phyloP scores from a whole-genome alignment of 2,888 invertebrate species.

The Ditylenchus weischeri region DNA sequence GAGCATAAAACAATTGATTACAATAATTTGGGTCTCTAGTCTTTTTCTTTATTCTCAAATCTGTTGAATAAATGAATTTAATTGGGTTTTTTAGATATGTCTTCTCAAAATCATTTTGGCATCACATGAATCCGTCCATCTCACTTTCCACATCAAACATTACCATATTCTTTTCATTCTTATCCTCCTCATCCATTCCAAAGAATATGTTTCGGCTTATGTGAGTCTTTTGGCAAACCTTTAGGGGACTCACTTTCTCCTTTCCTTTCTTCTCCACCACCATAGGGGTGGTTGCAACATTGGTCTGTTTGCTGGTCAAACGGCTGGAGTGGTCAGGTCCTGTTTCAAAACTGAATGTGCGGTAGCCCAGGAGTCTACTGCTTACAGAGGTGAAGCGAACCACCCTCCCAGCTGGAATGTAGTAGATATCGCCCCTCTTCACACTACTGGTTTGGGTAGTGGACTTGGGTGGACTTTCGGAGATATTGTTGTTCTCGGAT shows the following conservation, averaged over 20 bases:
- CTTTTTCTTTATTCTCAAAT: too few relatives aligned
- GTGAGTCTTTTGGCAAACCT: conserved; percentile 9
- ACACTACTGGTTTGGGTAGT: conserved; percentile 13
- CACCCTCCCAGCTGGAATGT: conserved; percentile 41
- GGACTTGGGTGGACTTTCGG: neutral
- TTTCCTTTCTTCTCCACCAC: conserved; percentile 3
- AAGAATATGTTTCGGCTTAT: neutral
- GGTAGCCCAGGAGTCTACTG: conserved; percentile 42
- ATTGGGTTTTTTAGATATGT: neutral
- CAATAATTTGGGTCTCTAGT: too few relatives aligned
- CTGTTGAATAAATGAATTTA: neutral
- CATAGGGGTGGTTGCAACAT: too few relatives aligned
- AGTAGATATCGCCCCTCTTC: conserved; percentile 50
- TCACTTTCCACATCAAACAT: conserved; percentile 39
- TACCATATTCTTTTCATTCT: neutral
- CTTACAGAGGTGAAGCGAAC: conserved; percentile 17
- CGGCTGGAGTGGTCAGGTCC: conserved; percentile 23
- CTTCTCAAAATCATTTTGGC: neutral
- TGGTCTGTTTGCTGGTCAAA: neutral
- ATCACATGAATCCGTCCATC: conserved; percentile 36
- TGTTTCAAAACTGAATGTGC: conserved; percentile 53
- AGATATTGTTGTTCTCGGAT: conserved; percentile 16
- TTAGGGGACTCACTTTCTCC: conserved; percentile 4
- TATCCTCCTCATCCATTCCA: neutral
- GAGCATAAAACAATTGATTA: too few relatives aligned